A percentile compares a stretch with the other conserved stretches of the same genome.
phyloP scores from a whole-genome alignment of 1,140 invertebrate species.

The Hylaeus anthracinus region DNA sequence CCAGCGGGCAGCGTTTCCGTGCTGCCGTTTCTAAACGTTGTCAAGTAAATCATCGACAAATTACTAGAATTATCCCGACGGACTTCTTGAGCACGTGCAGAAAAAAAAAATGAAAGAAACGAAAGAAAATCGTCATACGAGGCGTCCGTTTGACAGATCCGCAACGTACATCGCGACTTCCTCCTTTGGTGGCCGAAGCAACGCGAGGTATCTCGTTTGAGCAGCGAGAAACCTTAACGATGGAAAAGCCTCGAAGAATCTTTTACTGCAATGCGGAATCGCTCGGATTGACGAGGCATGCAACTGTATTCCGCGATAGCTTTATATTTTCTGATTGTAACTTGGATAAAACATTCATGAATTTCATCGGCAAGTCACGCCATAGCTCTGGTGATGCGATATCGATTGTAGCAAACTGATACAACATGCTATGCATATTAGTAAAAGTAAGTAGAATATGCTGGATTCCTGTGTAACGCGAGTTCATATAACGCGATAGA shows the following conservation, averaged over 20 bases:
- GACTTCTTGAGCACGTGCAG: background rate
- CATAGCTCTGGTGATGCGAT: too few relatives aligned
- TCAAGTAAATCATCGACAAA: conserved; percentile 25
- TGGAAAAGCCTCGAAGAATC: too few relatives aligned
- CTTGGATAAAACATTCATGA: conserved; percentile 12
- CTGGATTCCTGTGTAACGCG: too few relatives aligned
- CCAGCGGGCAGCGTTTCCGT: conserved; percentile 4
- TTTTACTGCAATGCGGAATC: background rate
- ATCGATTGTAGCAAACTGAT: too few relatives aligned
- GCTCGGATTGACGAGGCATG: too few relatives aligned
- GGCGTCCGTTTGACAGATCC: background rate
- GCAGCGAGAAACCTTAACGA: background rate
- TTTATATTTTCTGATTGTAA: background rate
- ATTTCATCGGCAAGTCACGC: too few relatives aligned
- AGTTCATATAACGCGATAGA: too few relatives aligned
- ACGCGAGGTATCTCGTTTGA: background rate
- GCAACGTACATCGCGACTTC: background rate
- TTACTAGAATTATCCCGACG: conserved; percentile 1
- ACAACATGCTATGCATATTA: too few relatives aligned
- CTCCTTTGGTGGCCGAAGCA: background rate
- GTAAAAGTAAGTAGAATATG: too few relatives aligned
- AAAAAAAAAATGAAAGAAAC: background rate
- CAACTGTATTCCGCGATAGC: too few relatives aligned
- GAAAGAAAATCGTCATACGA: background rate
- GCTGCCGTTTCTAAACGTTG: conserved; percentile 17